Percentiles rank a stretch among this genome's conserved stretches.
These are phyloP conservation scores for Varecia variegata DNA, from an alignment of 2,797 vertebrate genomes.

Conservation along the genomic window DNA sequence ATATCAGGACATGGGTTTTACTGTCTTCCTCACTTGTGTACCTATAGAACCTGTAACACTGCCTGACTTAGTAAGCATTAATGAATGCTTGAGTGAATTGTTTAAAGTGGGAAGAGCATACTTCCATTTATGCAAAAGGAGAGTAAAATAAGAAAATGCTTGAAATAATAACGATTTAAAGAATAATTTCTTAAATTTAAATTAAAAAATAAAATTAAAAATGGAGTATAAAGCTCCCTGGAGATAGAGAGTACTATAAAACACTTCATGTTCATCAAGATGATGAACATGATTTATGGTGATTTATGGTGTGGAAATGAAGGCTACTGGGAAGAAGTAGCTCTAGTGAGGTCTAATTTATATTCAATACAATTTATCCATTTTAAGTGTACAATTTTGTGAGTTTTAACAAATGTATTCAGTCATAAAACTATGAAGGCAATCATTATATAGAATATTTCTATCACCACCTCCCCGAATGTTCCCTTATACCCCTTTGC, in stretches of 20 bases:
- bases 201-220: background rate
- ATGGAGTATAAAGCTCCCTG: background rate
- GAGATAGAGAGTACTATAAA: background rate
- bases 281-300: no score
- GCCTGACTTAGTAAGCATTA: background rate
- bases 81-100: background rate
- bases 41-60: background rate
- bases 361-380: background rate
- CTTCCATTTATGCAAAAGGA: background rate
- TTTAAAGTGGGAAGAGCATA: background rate
- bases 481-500: background rate
- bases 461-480: background rate
- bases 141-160: background rate
- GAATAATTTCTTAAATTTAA: conserved; percentile 5
- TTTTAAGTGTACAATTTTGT: background rate
- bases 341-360: background rate
- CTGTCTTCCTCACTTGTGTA: background rate
- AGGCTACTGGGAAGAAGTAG: background rate
- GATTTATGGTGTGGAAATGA: background rate
- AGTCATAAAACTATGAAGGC: background rate
- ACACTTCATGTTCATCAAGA: background rate
- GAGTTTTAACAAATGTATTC: background rate
- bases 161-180: background rate
- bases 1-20: background rate
- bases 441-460: background rate